Percentiles rank a stretch among this genome's conserved stretches.
These are phyloP conservation scores for Erebia ligea DNA, from an alignment of 2,888 invertebrate genomes.

Conservation along the genomic window DNA sequence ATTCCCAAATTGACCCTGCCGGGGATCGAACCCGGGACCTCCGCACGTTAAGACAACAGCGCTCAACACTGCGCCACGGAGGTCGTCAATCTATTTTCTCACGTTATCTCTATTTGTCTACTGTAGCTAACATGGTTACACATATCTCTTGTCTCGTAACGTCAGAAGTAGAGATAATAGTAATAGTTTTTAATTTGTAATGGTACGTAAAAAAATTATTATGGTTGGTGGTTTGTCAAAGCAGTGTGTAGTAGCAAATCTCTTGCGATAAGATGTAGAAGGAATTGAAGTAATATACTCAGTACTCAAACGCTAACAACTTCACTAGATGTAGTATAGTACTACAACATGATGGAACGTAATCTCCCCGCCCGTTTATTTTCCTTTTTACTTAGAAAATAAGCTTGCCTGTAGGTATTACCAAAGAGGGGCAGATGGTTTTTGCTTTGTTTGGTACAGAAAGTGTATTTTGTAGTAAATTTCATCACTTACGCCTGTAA, in stretches of 20 bases:
- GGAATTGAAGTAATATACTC: slow-evolving; percentile 1
- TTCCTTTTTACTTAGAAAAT: slow-evolving; percentile 7
- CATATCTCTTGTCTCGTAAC: no score
- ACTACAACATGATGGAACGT: not conserved
- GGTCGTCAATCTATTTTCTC: no score
- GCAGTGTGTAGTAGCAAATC: not conserved
- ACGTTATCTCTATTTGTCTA: no score
- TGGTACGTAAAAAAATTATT: no score
- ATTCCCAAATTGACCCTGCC: no score
- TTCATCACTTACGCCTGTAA: no score
- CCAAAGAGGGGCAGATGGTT: not conserved
- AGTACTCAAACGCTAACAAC: slow-evolving; percentile 1
- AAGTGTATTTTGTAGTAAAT: not conserved
- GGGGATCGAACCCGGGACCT: no score
- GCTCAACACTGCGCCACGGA: no score
- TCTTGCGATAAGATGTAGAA: slow-evolving; percentile 2
- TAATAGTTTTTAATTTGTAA: no score
- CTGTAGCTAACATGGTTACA: no score
- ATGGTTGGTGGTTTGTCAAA: not conserved
- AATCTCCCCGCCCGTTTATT: slow-evolving; percentile 3
- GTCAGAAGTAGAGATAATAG: no score
- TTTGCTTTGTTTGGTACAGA: not conserved
- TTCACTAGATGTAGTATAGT: not conserved
- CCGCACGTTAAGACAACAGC: no score
- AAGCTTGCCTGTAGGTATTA: not conserved